phyloP scores from a whole-genome alignment of 2,797 vertebrate species.

The Gallinago nigripennis region DNA sequence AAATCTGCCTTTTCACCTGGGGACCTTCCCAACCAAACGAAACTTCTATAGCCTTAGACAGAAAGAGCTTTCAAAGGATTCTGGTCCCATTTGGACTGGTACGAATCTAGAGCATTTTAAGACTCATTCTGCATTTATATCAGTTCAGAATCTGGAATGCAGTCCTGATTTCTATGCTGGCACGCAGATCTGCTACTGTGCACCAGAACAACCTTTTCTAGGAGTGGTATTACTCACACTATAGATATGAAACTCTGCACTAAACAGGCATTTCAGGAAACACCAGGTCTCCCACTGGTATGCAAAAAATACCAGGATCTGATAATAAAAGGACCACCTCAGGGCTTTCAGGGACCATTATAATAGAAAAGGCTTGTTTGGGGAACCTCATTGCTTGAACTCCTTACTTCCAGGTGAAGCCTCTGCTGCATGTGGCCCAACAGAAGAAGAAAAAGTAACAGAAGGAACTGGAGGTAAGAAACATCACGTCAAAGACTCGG shows the following conservation, averaged over 20 bases:
- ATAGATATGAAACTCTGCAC: not conserved
- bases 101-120: not conserved
- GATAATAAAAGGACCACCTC: not conserved
- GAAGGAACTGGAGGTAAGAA: slow-evolving; percentile 76
- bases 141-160: not conserved
- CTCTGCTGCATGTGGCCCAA: slow-evolving; percentile 74
- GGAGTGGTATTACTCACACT: not conserved
- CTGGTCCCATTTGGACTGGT: not conserved
- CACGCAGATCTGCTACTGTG: not conserved
- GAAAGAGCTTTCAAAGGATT: not conserved
- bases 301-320: not conserved
- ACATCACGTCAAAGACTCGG: slow-evolving; percentile 66
- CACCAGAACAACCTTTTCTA: not conserved
- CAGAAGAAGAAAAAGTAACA: slow-evolving; percentile 77
- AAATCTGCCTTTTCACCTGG: not conserved
- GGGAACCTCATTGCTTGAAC: not conserved
- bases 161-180: not conserved
- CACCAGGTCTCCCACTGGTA: not conserved
- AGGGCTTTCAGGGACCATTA: not conserved
- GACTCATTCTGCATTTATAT: not conserved
- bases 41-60: not conserved
- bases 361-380: not conserved
- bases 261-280: slow-evolving; percentile 46
- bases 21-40: not conserved
- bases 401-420: slow-evolving; percentile 70